Base-by-base conservation (phyloP, 2,888 invertebrate species). In the Drosophila kanekoi region DNA sequence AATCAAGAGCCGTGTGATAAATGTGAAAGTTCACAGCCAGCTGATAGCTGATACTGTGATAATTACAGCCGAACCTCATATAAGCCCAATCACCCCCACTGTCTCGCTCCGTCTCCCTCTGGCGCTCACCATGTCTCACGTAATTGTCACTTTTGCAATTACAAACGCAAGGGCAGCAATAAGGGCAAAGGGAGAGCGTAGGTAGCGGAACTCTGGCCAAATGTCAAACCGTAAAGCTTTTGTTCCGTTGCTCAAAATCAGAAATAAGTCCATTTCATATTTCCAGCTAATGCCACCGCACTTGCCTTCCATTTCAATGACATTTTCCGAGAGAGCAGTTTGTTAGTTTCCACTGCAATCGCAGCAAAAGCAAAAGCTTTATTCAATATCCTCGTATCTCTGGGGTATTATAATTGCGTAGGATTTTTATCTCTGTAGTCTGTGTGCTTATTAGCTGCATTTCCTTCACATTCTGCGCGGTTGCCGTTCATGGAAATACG, bases 21-120 rank as follows among this genome's bases (percentile, higher is more conserved):
- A 83, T 83, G 87, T 77, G 69, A 83, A 76, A 83, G 87, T 87
- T 83, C 82, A 82, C 40, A 52, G 72, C 49, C 47, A 56, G 56
- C 32, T 11, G 44, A 18, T 37, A 44, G 41, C 52, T 33, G 44
- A 45, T 52, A 16, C 37, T 49, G 35, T 4, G 23, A 23, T 23
- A 23, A 23, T 32, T 16, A 43, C 28, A 32, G 18, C 9, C 38
- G 38, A 14, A 35, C 37, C n/a, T 44, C 44, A 60, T 53, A 10
- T 1, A 9, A 11, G 38, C 18, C 14, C 4, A 14, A 11, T 40
- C 23, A 10, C 6, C 13, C 35, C 28, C 20, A 4, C 2, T 1
- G 4, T 11, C 11, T 11, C 16, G n/a, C 13, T 8, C 11, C 3
- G 20, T 23, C 28, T 13, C 5, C 8, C 4, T 16, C 14, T 20